phyloP scores from a whole-genome alignment of 2,888 invertebrate species.

The Punctoribates punctum region DNA sequence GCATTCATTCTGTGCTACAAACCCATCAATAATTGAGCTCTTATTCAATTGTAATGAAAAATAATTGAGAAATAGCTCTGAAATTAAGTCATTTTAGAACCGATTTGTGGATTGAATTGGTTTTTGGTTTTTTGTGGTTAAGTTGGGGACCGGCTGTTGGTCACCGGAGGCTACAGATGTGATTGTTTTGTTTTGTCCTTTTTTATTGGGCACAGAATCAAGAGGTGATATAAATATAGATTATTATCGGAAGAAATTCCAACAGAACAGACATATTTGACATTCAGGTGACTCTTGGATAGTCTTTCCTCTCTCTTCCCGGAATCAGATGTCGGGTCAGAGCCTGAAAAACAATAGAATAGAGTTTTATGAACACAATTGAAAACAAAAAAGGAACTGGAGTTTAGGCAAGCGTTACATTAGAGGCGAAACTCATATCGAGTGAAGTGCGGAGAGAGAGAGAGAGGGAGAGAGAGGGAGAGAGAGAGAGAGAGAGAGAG shows the following conservation, averaged over 20 bases:
- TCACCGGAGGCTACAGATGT: background rate
- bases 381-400: background rate
- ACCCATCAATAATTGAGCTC: no score
- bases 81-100: no score
- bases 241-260: background rate
- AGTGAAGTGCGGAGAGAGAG: no score
- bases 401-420: conserved; percentile 20
- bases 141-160: no score
- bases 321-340: conserved; percentile 25
- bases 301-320: conserved; percentile 4
- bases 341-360: background rate
- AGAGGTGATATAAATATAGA: background rate
- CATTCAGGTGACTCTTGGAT: background rate
- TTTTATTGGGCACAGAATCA: background rate
- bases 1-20: no score
- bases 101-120: no score
- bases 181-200: background rate
- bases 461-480: no score
- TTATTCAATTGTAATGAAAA: no score
- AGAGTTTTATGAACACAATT: background rate
- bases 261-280: background rate
- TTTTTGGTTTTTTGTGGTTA: no score
- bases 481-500: background rate
- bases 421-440: background rate
- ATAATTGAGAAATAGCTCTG: no score